phyloP scores from a whole-genome alignment of 37 sponge, comb jelly and placozoan species.

The Crambe crambe region DNA sequence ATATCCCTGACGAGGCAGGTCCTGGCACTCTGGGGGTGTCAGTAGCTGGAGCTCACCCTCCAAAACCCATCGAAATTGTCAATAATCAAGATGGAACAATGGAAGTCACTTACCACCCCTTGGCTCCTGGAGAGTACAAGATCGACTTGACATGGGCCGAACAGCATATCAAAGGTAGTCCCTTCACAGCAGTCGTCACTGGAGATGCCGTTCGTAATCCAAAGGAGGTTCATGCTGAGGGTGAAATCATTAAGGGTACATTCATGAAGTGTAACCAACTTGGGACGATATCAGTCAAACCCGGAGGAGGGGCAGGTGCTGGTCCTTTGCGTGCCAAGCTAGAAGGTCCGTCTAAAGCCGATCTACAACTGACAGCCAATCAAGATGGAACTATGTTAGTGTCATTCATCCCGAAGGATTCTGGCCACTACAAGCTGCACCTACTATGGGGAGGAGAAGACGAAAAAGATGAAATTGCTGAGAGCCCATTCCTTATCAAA shows the following conservation, averaged over 20 bases:
- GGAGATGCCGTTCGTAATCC: constrained; percentile 75
- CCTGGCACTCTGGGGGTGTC: constrained; percentile 81
- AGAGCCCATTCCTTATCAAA: constrained; percentile 82
- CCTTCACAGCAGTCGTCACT: constrained; percentile 62
- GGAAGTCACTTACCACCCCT: constrained; percentile 74
- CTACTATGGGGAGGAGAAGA: constrained; percentile 81
- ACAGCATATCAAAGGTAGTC: constrained; percentile 71
- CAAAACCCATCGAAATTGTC: constrained; percentile 79
- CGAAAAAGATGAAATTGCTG: constrained; percentile 53
- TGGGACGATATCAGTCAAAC: constrained; percentile 44
- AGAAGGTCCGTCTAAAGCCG: constrained; percentile 78
- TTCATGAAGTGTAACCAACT: constrained; percentile 52
- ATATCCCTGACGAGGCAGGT: constrained; percentile 79
- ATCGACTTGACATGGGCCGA: constrained; percentile 69
- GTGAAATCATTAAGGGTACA: constrained; percentile 46
- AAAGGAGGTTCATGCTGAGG: constrained; percentile 52
- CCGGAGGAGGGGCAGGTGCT: constrained; percentile 70
- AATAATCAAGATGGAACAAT: constrained; percentile 74
- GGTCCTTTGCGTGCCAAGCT: constrained; percentile 86
- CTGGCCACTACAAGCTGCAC: constrained; percentile 74
- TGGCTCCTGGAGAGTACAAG: constrained; percentile 83
- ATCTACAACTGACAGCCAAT: constrained; percentile 54
- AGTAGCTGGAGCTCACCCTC: constrained; percentile 78
- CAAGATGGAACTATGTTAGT: constrained; percentile 67
- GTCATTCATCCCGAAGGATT: constrained; percentile 67